Base-by-base conservation (phyloP, 2,888 invertebrate genomes). In the Tortricodes alternella region DNA sequence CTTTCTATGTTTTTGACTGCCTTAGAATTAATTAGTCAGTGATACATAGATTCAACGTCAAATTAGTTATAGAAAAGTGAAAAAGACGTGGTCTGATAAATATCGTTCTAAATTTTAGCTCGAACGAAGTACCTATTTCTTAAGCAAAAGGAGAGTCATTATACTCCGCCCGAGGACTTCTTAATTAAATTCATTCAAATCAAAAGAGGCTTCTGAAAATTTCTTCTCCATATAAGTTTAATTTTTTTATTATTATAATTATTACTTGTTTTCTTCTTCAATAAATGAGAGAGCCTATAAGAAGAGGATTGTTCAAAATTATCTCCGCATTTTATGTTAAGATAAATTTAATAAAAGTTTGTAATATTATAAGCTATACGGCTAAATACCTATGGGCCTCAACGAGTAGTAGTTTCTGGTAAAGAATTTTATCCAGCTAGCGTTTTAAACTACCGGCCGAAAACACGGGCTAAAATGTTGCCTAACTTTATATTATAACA, bases 101-200 rank as follows among this genome's bases (percentile, higher is more conserved):
- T 2, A 24, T 5, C 15, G 4, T 24, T 16, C 9, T 24, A 41
- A 24, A 24, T 24, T 41, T 24, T 15, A 41, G 15, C 24, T 5
- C 11, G 15, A 9, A n/a, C 11, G 15, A 9, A n/a, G 24, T 41
- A 6, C 23, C 16, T 46, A 34, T 37, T 21, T 61, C 56, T 65
- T 64, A 58, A 64, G 58, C 63, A 63, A 64, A 70, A 66, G 61
- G 63, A 51, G 29, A 34, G 63, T 63, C 68, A 67, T 76, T 72
- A 73, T 71, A 73, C 74, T 72, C 68, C 46, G 58, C 56, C 61
- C 58, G 61, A 68, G 62, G 66, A 66, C 67, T 67, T 69, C 67
- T 59, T 58, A 69, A 66, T 68, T 68, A 75, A 79, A 78, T 78
- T 73, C 73, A 72, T 73, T 68, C 70, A 77, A 76, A 79, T 78